Conservation (phyloP, 2,113 vertebrate species). For the Rissa tridactyla region DNA sequence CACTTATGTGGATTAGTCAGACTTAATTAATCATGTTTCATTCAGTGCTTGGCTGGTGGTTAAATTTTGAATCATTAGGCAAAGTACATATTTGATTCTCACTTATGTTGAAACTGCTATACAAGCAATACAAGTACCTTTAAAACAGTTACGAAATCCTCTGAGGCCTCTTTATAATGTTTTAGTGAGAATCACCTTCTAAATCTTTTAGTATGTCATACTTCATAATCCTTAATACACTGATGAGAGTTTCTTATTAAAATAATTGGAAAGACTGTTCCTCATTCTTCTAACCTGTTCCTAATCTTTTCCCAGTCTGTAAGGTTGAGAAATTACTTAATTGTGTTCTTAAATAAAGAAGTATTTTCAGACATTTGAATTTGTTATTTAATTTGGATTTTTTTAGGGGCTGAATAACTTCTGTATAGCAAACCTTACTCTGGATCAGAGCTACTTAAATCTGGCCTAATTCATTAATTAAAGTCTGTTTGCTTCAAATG, state of each 20-base stretch:
- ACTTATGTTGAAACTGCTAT: not conserved
- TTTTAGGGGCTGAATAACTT: not conserved
- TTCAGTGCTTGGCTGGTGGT: not conserved
- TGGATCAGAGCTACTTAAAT: not conserved
- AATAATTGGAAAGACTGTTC: not conserved
- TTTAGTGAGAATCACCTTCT: not conserved
- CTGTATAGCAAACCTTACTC: not conserved
- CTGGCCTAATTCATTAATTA: not conserved
- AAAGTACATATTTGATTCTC: not conserved
- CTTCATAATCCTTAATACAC: not conserved
- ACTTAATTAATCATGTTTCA: not conserved
- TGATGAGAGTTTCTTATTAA: not conserved
- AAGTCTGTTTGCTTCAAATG: not conserved
- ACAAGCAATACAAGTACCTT: not conserved
- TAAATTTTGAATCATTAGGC: not conserved
- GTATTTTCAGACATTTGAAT: not conserved
- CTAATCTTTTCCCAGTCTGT: not conserved
- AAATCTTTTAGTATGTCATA: not conserved
- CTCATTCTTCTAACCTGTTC: not conserved
- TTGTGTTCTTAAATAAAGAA: not conserved
- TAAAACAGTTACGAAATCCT: not conserved
- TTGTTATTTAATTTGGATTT: not conserved
- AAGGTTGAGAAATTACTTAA: not conserved
- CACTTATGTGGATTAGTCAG: not conserved
- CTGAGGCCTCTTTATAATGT: not conserved